Evolutionary conservation across 2,888 invertebrate genomes (phyloP), one percentile per base, ranked within the genome.

Genomic region (Chaetogeoica ovagalla): DNA sequence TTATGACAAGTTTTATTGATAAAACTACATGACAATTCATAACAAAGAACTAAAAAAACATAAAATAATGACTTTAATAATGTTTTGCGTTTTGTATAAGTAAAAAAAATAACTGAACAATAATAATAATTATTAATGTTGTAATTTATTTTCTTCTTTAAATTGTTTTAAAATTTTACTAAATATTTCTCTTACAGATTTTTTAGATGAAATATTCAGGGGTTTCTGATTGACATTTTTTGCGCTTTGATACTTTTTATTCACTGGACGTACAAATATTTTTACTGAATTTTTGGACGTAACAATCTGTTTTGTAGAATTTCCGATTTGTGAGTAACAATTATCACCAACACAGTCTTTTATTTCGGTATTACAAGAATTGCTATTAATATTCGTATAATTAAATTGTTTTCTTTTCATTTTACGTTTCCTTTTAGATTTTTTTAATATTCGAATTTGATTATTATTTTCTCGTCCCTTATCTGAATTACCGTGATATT

Each of bases 201-300:
- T 75, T 68, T 66, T 59, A 59, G 30, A 23, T 23, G 75, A 57
- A 66, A 39, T 13, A 2, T 43, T 1, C 43, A 55, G 15, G 39
- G 66, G 23, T 15, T 57, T 17, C 5, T 21, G 39, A 52, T 1
- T 8, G 13, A 23, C 23, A 19, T 17, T 71, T 17, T 66, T 17
- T 55, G 55, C 2, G 7, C 37, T 57, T 43, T 23, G 15, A 59
- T 65, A 11, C 8, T 74, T 37, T 43, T 75, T 75, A 59, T 66
- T 66, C 0, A 13, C 57, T 59, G 59, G 21, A 43, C 75, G 75
- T 59, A 59, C 48, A 68, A 57, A 75, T 75, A 59, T 30, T 66
- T 66, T 59, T 15, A 75, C 75, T 2, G 19, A 0, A 30, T 23
- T 21, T 59, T 23, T 68, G 15, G 66, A 15, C 15, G 4, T 23